Percentiles rank a stretch among this genome's conserved stretches.
Evolutionary conservation across 2,113 vertebrate genomes (phyloP).

Genomic region (Chaenocephalus aceratus): DNA sequence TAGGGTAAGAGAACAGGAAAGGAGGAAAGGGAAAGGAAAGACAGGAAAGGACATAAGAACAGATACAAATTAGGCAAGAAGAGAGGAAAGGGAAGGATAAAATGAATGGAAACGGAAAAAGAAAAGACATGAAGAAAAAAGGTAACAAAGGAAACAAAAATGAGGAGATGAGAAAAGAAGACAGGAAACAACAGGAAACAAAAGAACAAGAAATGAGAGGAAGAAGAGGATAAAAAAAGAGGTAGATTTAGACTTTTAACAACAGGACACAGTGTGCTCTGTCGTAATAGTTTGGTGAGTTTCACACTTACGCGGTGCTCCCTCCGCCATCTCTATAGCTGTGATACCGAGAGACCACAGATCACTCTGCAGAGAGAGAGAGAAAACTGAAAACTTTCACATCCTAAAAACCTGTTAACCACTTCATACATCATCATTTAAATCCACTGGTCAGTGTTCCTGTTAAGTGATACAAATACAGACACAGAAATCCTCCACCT

Average conservation of each 20-base stretch:
- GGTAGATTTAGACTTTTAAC: not conserved
- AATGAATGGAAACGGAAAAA: not conserved
- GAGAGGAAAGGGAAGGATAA: constrained; percentile 5
- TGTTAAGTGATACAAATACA: constrained; percentile 56
- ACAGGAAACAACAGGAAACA: not conserved
- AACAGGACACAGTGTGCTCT: constrained; percentile 7
- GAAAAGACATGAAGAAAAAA: not conserved
- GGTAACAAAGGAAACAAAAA: too few relatives aligned
- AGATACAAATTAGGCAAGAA: not conserved
- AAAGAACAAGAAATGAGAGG: not conserved
- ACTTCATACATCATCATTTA: constrained; percentile 34
- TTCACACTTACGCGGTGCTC: constrained; percentile 95
- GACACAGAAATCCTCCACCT: constrained; percentile 46
- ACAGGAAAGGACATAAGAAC: not conserved
- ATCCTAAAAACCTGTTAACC: constrained; percentile 26
- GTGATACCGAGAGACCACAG: constrained; percentile 98
- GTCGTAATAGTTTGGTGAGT: not conserved
- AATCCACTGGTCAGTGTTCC: constrained; percentile 40
- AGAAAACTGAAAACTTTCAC: constrained; percentile 49
- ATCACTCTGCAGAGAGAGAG: constrained; percentile 90
- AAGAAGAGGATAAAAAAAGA: not conserved
- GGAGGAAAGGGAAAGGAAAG: not conserved
- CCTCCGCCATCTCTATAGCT: constrained; percentile 99
- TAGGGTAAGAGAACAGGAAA: not conserved
- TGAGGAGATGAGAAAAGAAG: too few relatives aligned